These are phyloP conservation scores for Tympanoctomys barrerae DNA, from an alignment of 2,797 vertebrate genomes.

Conservation along the genomic window DNA sequence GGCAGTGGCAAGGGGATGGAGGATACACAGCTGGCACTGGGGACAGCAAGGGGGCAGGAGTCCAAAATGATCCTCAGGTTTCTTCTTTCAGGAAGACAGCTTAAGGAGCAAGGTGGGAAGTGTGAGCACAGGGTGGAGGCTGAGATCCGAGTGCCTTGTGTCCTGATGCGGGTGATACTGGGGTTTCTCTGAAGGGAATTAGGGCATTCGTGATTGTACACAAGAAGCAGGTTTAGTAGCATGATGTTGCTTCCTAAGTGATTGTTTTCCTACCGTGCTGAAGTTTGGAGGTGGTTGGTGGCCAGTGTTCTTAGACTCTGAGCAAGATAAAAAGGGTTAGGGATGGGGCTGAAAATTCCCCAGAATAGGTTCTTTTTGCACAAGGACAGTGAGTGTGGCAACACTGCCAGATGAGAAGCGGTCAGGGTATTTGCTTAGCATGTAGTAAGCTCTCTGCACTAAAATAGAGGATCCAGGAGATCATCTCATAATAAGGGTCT, in stretches of 20 bases:
- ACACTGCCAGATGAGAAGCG: not conserved
- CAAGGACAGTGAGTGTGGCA: not conserved
- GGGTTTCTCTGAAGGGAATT: not conserved
- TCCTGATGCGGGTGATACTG: not conserved
- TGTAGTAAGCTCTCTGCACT: not conserved
- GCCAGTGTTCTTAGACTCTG: not conserved
- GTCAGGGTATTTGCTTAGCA: not conserved
- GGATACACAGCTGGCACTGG: not conserved
- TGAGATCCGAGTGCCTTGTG: not conserved
- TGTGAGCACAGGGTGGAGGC: not conserved
- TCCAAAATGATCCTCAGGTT: not conserved
- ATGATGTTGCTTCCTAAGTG: not conserved
- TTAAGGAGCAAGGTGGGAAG: not conserved
- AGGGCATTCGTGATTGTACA: not conserved
- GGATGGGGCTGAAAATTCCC: not conserved
- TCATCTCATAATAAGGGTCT: not conserved
- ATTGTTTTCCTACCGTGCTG: not conserved
- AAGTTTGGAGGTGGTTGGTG: not conserved
- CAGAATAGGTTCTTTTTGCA: not conserved
- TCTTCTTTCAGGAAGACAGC: not conserved
- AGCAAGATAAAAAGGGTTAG: not conserved
- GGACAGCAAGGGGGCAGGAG: not conserved
- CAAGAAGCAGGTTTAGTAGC: not conserved
- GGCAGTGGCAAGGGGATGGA: not conserved
- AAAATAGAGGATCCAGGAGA: not conserved